Percentiles rank a stretch among this genome's conserved stretches.
phyloP scores from a whole-genome alignment of 1,140 invertebrate genomes.

The Pseudomyrmex dendroicus region DNA sequence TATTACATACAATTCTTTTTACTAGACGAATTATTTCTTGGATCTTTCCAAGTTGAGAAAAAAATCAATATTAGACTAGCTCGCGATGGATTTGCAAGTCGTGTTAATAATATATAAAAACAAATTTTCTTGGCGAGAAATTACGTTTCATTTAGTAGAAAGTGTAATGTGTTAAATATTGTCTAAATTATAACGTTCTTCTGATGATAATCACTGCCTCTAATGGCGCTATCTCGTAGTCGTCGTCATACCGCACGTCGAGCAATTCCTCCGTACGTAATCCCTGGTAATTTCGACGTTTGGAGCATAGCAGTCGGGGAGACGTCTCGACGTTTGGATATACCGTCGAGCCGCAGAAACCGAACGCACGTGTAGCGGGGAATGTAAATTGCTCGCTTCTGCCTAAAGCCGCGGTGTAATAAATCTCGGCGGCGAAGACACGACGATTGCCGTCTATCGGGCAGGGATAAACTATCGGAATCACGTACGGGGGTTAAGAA shows the following conservation, averaged over 20 bases:
- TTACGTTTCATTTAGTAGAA: no score
- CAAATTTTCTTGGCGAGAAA: not conserved
- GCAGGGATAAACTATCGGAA: constrained; percentile 75
- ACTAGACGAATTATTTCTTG: not conserved
- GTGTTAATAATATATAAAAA: no score
- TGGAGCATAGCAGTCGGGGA: constrained; percentile 50
- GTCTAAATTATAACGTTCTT: not conserved
- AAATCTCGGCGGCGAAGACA: constrained; percentile 78
- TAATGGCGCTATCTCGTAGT: constrained; percentile 26
- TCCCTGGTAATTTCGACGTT: constrained; percentile 72
- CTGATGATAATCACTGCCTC: not conserved
- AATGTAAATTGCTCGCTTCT: constrained; percentile 81
- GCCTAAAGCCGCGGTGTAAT: constrained; percentile 76
- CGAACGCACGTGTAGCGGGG: constrained; percentile 66
- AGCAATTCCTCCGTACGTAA: constrained; percentile 63
- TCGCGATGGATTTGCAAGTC: not conserved
- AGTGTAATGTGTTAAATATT: not conserved
- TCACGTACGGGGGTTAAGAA: constrained; percentile 72
- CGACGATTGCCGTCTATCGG: constrained; percentile 79
- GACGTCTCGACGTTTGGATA: constrained; percentile 70
- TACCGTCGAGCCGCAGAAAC: constrained; percentile 60
- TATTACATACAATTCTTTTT: not conserved
- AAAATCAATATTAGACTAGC: not conserved
- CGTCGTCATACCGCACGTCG: constrained; percentile 5
- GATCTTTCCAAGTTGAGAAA: not conserved